phyloP scores from a whole-genome alignment of 2,113 vertebrate species.

The Plestiodon gilberti region DNA sequence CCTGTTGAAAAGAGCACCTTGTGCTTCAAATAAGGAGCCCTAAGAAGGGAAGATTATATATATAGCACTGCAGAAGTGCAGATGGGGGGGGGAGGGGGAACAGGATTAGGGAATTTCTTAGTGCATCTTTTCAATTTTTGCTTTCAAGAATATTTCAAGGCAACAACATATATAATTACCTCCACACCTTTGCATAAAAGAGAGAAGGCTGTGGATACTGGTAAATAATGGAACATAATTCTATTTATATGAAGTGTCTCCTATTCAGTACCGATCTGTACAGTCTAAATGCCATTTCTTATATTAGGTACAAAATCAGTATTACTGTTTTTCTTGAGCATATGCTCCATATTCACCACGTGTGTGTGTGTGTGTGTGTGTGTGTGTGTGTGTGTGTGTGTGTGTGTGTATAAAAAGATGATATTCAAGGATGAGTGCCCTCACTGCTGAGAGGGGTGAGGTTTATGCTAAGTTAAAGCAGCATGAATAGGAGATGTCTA shows the following conservation, averaged over 20 bases:
- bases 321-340: conserved; percentile 73
- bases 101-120: conserved; percentile 63
- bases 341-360: conserved; percentile 56
- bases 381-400: too few relatives aligned
- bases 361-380: conserved; percentile 43
- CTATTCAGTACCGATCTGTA: conserved; percentile 70
- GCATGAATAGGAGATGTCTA: conserved; percentile 32
- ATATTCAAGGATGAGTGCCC: conserved; percentile 30
- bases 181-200: conserved; percentile 68
- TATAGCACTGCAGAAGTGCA: conserved; percentile 77
- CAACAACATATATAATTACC: conserved; percentile 70
- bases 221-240: conserved; percentile 73
- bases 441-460: neutral
- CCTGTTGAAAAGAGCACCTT: conserved; percentile 79
- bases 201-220: conserved; percentile 70
- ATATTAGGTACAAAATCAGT: conserved; percentile 78
- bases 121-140: conserved; percentile 67
- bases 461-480: conserved; percentile 27
- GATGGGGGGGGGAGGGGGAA: conserved; percentile 27
- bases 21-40: conserved; percentile 82
- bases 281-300: conserved; percentile 72
- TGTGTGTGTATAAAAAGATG: conserved; percentile 45
- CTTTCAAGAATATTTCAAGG: conserved; percentile 70
- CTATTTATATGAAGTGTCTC: conserved; percentile 64
- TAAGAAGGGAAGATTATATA: conserved; percentile 75